Percentiles rank a stretch among this genome's conserved stretches.
Evolutionary conservation across 2,888 invertebrate species (phyloP).

Genomic region (Phoronis australis): DNA sequence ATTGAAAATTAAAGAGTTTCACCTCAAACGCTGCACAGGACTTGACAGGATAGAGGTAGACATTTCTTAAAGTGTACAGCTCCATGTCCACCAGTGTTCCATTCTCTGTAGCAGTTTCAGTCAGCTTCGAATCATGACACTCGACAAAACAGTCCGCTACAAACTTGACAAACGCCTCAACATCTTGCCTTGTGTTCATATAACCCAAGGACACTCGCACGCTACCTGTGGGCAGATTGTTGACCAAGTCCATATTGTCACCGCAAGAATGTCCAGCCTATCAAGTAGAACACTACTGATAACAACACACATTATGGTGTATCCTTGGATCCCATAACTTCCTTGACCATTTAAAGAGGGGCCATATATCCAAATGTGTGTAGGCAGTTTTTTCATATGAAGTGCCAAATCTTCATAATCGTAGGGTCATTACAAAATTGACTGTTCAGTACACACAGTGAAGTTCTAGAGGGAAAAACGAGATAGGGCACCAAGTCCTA

Average conservation of each 20-base stretch:
- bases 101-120: background rate
- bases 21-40: conserved; percentile 74
- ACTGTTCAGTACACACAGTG: no score
- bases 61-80: conserved; percentile 34
- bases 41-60: conserved; percentile 82
- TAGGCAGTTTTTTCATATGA: no score
- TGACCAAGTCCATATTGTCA: conserved; percentile 76
- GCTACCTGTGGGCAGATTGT: conserved; percentile 86
- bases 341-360: no score
- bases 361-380: no score
- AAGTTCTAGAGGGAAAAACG: no score
- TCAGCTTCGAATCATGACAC: no score
- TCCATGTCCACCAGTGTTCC: background rate
- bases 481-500: no score
- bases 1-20: conserved; percentile 5
- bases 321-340: no score
- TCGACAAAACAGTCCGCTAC: conserved; percentile 67
- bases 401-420: no score
- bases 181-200: conserved; percentile 72
- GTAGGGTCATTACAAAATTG: no score
- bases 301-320: no score
- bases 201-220: conserved; percentile 89
- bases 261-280: conserved; percentile 80
- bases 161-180: conserved; percentile 67
- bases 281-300: conserved; percentile 3